phyloP scores from a whole-genome alignment of 37 sponge, comb jelly and placozoan species.

The Ephydatia muelleri region DNA sequence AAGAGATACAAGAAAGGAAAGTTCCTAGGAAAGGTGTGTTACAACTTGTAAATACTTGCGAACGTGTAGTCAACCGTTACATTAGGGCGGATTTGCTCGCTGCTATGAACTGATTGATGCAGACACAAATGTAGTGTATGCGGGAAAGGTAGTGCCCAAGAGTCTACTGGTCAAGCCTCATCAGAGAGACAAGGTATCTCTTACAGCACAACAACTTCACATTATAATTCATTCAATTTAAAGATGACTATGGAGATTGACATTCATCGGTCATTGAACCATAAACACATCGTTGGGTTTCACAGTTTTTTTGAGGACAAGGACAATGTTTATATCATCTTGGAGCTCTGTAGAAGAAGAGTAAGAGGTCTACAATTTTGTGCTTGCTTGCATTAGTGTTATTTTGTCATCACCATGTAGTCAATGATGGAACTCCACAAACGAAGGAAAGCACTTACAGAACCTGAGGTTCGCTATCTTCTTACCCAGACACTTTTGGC shows the following conservation, averaged over 20 bases:
- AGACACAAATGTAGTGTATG: slow-evolving; percentile 69
- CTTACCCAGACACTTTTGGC: slow-evolving; percentile 79
- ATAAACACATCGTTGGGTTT: slow-evolving; percentile 88
- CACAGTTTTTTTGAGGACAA: slow-evolving; percentile 90
- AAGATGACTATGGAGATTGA: slow-evolving; percentile 95
- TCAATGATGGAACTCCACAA: slow-evolving; percentile 97
- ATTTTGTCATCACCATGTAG: slow-evolving; percentile 4
- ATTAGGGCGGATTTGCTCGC: slow-evolving; percentile 93
- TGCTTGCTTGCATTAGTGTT: background rate
- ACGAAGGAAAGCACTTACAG: slow-evolving; percentile 84
- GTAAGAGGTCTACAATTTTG: background rate
- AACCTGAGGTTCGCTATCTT: slow-evolving; percentile 88
- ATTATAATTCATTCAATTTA: background rate
- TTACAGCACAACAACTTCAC: background rate
- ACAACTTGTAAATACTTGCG: background rate
- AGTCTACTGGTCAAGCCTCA: slow-evolving; percentile 80
- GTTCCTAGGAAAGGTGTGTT: slow-evolving; percentile 85
- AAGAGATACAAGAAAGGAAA: slow-evolving; percentile 82
- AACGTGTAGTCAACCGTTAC: background rate
- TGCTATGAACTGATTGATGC: slow-evolving; percentile 90
- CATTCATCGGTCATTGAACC: slow-evolving; percentile 73
- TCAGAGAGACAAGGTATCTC: slow-evolving; percentile 85
- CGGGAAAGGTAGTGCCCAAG: slow-evolving; percentile 93
- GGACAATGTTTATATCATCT: slow-evolving; percentile 86
- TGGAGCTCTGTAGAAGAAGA: slow-evolving; percentile 88